These are phyloP conservation scores for Zoanthus sociatus DNA, from an alignment of 92 coral and sea anemone species.

Conservation along the genomic window DNA sequence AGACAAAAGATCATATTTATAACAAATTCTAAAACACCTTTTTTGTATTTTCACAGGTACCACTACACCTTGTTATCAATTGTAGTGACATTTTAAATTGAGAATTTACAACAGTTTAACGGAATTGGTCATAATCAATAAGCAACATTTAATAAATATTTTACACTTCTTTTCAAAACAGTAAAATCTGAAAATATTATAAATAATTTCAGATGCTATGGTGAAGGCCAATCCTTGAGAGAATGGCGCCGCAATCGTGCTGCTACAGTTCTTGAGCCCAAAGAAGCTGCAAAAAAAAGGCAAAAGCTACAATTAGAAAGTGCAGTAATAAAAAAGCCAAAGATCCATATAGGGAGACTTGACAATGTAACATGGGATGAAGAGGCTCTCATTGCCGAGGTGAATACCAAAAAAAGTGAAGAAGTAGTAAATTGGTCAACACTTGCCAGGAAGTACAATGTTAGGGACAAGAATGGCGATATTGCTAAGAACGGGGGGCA, in stretches of 20 bases:
- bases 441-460: background rate
- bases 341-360: background rate
- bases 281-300: conserved; percentile 6
- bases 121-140: background rate
- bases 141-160: background rate
- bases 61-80: background rate
- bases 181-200: background rate
- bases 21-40: background rate
- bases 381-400: background rate
- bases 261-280: background rate
- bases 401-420: background rate
- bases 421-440: background rate
- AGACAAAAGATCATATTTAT: background rate
- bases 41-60: background rate
- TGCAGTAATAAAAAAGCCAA: background rate
- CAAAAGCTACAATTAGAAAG: background rate
- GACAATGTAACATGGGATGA: background rate
- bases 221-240: background rate
- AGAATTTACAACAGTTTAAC: background rate
- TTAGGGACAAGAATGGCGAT: conserved; percentile 4
- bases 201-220: conserved; percentile 4
- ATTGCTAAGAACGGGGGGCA: background rate
- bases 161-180: background rate
- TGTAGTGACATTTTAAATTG: background rate
- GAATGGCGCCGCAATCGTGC: conserved; percentile 1